Evolutionary conservation across 2,113 vertebrate genomes (phyloP).

Genomic region (Tragelaphus buxtoni): DNA sequence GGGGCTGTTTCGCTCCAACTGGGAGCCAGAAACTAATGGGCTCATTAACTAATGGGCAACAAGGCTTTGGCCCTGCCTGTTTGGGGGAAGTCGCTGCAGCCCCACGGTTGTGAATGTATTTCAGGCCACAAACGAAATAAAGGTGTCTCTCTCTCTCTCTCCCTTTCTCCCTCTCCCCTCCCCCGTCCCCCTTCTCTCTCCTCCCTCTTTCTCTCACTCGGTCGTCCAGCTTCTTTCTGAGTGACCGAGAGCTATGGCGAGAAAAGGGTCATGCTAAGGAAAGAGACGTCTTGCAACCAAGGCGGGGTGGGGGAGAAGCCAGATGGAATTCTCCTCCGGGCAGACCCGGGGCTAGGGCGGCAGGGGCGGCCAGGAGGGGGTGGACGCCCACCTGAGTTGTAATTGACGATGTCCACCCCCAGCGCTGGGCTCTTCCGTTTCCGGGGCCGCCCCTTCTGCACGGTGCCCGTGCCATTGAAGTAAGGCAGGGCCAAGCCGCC

Average conservation of each 20-base stretch:
- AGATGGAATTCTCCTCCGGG: not conserved
- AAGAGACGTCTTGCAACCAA: not conserved
- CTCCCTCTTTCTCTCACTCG: no score
- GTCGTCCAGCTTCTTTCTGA: not conserved
- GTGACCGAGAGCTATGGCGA: not conserved
- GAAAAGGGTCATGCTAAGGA: not conserved
- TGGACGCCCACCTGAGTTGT: slow-evolving; percentile 91
- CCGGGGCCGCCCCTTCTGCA: slow-evolving; percentile 97
- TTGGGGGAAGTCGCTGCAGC: not conserved
- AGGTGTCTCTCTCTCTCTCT: not conserved
- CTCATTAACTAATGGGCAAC: slow-evolving; percentile 60
- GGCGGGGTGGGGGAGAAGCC: not conserved
- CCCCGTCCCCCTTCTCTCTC: not conserved
- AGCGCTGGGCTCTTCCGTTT: slow-evolving; percentile 97
- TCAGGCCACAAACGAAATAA: not conserved
- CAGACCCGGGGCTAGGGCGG: not conserved
- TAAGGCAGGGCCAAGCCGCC: slow-evolving; percentile 92
- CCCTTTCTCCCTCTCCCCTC: not conserved
- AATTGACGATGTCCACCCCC: slow-evolving; percentile 95
- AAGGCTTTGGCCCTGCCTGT: slow-evolving; percentile 16
- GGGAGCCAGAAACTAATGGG: slow-evolving; percentile 68
- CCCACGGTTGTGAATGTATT: not conserved
- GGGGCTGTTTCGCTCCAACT: slow-evolving; percentile 54
- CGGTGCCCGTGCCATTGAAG: slow-evolving; percentile 95
- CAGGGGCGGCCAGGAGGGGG: accelerated